A percentile compares a stretch with the other conserved stretches of the same genome.
Conservation (phyloP, 1,140 invertebrate species). For the Trichomalopsis sarcophagae region DNA sequence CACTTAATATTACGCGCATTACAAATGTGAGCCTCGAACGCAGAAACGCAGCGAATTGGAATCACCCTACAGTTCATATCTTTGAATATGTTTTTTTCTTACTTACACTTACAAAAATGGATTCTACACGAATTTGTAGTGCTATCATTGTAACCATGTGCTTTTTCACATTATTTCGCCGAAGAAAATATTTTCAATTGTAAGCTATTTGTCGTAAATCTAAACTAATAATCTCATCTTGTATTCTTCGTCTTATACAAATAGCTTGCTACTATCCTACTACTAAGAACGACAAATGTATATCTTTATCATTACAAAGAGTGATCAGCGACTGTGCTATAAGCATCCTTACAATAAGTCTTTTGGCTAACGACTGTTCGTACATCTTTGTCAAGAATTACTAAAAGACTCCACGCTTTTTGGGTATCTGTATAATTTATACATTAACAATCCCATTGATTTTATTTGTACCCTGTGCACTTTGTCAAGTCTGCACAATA, state of each 20-base stretch:
- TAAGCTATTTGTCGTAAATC: conserved; percentile 49
- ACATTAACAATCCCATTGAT: background rate
- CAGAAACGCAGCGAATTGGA: conserved; percentile 12
- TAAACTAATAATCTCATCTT: conserved; percentile 42
- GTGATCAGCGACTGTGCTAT: conserved; percentile 42
- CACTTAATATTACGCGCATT: conserved; percentile 35
- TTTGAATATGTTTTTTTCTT: conserved; percentile 33
- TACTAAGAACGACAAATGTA: conserved; percentile 40
- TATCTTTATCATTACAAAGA: conserved; percentile 36
- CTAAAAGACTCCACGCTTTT: conserved; percentile 10
- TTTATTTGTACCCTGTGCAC: background rate
- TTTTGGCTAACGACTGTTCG: conserved; percentile 21
- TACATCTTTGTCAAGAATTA: background rate
- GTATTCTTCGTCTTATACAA: conserved; percentile 36
- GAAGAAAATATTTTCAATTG: conserved; percentile 41
- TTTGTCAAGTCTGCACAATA: conserved; percentile 13
- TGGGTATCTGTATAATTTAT: background rate
- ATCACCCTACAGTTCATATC: conserved; percentile 38
- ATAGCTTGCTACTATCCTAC: conserved; percentile 42
- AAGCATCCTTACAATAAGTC: conserved; percentile 16
- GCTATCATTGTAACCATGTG: conserved; percentile 40
- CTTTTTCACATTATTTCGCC: conserved; percentile 44
- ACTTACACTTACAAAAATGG: conserved; percentile 18
- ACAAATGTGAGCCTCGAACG: conserved; percentile 20
- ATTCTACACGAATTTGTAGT: conserved; percentile 43